Percentiles rank a stretch among this genome's conserved stretches.
Conservation (phyloP, 2,888 invertebrate species). For the Cheiracanthium punctorium region DNA sequence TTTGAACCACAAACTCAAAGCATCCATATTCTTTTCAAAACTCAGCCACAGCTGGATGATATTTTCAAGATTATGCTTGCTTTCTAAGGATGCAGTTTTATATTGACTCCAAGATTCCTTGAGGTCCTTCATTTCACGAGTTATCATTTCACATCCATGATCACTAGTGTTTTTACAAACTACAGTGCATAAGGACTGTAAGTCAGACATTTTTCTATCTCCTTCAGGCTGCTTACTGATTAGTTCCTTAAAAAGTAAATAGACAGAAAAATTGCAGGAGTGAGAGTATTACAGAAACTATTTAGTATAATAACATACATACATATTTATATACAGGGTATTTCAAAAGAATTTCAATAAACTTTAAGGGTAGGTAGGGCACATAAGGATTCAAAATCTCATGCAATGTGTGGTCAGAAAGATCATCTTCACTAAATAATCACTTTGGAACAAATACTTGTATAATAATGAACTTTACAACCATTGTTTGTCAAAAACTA, state of each 20-base stretch:
- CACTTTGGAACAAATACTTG: too few species aligned
- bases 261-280: background rate
- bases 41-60: conserved; percentile 89
- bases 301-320: too few species aligned
- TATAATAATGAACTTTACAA: too few species aligned
- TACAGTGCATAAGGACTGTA: conserved; percentile 80
- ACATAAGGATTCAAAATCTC: too few species aligned
- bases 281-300: too few species aligned
- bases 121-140: conserved; percentile 84
- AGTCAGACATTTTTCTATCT: conserved; percentile 80
- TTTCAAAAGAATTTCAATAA: too few species aligned
- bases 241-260: conserved; percentile 77
- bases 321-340: too few species aligned
- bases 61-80: conserved; percentile 84
- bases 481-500: too few species aligned
- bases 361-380: too few species aligned
- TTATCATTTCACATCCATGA: conserved; percentile 84
- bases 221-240: conserved; percentile 80
- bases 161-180: conserved; percentile 83
- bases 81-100: conserved; percentile 80
- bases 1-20: conserved; percentile 90
- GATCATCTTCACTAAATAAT: too few species aligned
- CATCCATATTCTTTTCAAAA: conserved; percentile 88
- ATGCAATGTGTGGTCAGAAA: too few species aligned
- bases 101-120: conserved; percentile 83